Conservation (phyloP, 53 echinoderm and acorn worm genomes). For the Pentamera pediparva region DNA sequence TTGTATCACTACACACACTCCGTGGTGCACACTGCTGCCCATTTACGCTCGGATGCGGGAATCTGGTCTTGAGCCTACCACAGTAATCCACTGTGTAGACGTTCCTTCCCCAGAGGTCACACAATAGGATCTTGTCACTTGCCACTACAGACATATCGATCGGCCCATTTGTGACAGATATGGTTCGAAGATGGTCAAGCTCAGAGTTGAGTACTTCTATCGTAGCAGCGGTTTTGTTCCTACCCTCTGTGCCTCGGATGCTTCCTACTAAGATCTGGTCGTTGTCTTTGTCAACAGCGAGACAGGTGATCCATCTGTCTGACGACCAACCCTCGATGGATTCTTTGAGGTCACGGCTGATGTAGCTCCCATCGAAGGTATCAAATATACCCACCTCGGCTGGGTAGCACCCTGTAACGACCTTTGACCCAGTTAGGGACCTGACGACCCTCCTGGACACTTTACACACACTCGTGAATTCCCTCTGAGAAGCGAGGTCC, state of each 20-base stretch:
- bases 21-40: slow-evolving; percentile 15
- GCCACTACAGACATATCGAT: slow-evolving; percentile 3
- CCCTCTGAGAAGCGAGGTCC: not conserved
- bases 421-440: not conserved
- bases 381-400: slow-evolving; percentile 4
- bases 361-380: not conserved
- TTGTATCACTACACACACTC: not conserved
- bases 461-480: not conserved
- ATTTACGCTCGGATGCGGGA: slow-evolving; percentile 4
- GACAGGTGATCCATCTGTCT: slow-evolving; percentile 17
- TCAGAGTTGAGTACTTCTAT: not conserved
- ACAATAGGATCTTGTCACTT: not conserved
- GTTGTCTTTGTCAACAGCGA: not conserved
- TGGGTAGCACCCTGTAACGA: slow-evolving; percentile 3
- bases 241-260: not conserved
- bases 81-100: not conserved
- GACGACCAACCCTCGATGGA: not conserved
- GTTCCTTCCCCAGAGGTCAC: slow-evolving; percentile 7
- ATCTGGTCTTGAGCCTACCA: slow-evolving; percentile 5
- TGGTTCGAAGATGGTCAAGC: not conserved
- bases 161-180: not conserved
- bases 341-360: not conserved
- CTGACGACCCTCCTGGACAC: slow-evolving; percentile 2
- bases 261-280: slow-evolving; percentile 5
- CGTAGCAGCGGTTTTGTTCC: not conserved